A percentile compares a stretch with the other conserved stretches of the same genome.
Conservation (phyloP, 2,888 invertebrate genomes). For the Drosophila subquinaria region DNA sequence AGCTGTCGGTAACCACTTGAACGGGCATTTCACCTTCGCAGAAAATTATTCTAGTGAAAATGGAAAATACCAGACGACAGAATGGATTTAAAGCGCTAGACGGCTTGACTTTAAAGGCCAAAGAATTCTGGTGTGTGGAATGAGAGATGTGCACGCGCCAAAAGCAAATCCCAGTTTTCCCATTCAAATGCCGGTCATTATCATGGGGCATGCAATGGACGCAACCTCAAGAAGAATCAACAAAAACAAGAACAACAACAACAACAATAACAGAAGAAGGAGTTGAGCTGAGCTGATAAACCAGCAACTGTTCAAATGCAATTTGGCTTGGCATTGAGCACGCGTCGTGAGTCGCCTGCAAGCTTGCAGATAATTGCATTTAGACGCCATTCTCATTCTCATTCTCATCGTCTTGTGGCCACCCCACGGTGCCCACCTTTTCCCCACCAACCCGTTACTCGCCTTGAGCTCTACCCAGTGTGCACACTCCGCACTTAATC, state of each 20-base stretch:
- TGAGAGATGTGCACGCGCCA: slow-evolving; percentile 25
- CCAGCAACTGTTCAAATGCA: slow-evolving; percentile 61
- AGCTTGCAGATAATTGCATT: slow-evolving; percentile 75
- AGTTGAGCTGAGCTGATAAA: slow-evolving; percentile 32
- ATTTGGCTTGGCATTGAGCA: slow-evolving; percentile 68
- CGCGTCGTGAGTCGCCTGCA: slow-evolving; percentile 47
- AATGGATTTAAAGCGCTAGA: slow-evolving; percentile 19
- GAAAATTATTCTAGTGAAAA: slow-evolving; percentile 50
- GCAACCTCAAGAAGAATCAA: slow-evolving; percentile 43
- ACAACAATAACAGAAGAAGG: not conserved
- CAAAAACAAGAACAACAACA: slow-evolving; percentile 1
- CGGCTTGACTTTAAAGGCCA: slow-evolving; percentile 5
- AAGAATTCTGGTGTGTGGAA: not conserved
- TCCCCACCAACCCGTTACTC: not conserved
- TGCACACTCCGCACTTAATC: slow-evolving; percentile 69
- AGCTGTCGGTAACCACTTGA: slow-evolving; percentile 42
- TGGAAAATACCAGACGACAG: slow-evolving; percentile 17
- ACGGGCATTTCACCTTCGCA: slow-evolving; percentile 64
- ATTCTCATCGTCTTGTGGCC: slow-evolving; percentile 10
- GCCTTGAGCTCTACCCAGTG: slow-evolving; percentile 39
- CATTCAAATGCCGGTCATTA: slow-evolving; percentile 57
- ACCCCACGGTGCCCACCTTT: not conserved
- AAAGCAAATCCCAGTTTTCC: slow-evolving; percentile 36
- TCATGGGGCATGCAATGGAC: slow-evolving; percentile 42
- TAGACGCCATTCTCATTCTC: slow-evolving; percentile 30